A percentile compares a stretch with the other conserved stretches of the same genome.
Conservation (phyloP, 2,113 vertebrate genomes). For the Patagioenas fasciata region DNA sequence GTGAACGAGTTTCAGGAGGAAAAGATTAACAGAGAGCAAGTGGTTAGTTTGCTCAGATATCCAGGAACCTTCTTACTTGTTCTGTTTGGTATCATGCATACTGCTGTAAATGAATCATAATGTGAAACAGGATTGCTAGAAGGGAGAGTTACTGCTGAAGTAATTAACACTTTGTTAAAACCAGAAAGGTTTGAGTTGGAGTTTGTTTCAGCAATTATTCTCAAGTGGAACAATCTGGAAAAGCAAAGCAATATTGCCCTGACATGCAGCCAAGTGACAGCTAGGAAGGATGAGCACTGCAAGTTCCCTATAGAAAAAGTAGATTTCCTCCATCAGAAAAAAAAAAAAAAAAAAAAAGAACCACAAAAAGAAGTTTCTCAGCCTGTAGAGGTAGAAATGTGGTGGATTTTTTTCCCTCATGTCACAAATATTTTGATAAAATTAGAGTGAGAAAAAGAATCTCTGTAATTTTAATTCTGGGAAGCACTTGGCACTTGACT, state of each 20-base stretch:
- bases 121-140: neutral
- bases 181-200: neutral
- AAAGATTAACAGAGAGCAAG: neutral
- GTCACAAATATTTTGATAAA: neutral
- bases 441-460: neutral
- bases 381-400: neutral
- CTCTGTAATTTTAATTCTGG: neutral
- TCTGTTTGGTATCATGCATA: neutral
- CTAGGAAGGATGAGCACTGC: neutral
- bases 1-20: neutral
- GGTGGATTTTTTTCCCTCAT: neutral
- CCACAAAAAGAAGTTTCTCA: neutral
- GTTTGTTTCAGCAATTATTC: neutral
- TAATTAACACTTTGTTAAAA: neutral
- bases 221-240: neutral
- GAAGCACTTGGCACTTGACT: neutral
- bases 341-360: neutral
- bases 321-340: neutral
- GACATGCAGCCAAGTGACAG: neutral
- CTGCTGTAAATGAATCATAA: neutral
- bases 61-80: neutral
- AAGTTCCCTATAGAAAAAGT: neutral
- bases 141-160: neutral
- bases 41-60: neutral
- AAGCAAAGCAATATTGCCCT: neutral